Evolutionary conservation across 2,888 invertebrate species (phyloP).

Genomic region (Drosophila hawaiiensis): DNA sequence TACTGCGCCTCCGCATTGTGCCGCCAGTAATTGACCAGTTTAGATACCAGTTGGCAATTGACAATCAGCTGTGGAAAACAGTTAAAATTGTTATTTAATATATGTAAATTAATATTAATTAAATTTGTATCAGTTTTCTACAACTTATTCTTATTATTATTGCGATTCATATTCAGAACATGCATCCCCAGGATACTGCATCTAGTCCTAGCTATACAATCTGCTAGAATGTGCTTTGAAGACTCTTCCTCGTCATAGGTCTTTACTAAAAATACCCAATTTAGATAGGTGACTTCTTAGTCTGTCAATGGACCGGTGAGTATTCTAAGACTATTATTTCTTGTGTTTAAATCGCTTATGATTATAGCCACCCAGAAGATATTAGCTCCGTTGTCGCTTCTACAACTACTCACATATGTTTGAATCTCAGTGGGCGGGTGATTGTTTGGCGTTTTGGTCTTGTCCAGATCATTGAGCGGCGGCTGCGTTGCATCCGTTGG

Average conservation of each 20-base stretch:
- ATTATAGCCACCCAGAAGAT: background rate
- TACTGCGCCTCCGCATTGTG: constrained; percentile 92
- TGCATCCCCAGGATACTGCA: background rate
- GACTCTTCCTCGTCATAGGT: background rate
- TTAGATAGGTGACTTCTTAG: background rate
- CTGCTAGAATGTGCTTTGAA: background rate
- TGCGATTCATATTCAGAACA: background rate
- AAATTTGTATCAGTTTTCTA: background rate
- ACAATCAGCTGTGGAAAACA: constrained; percentile 88
- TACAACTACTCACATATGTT: constrained; percentile 86
- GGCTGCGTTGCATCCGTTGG: constrained; percentile 24
- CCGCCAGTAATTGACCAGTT: constrained; percentile 93
- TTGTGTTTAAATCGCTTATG: background rate
- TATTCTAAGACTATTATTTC: background rate
- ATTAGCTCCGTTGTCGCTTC: background rate
- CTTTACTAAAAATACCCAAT: background rate
- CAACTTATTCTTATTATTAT: background rate
- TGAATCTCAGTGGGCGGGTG: constrained; percentile 86
- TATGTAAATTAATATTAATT: background rate
- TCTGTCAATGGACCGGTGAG: background rate
- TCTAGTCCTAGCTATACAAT: background rate
- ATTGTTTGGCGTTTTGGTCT: constrained; percentile 60
- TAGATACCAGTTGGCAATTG: constrained; percentile 92
- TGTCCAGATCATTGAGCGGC: constrained; percentile 60
- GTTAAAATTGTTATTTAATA: background rate